Conservation (phyloP, 2,113 vertebrate species). For the Machaerirhynchus nigripectus region DNA sequence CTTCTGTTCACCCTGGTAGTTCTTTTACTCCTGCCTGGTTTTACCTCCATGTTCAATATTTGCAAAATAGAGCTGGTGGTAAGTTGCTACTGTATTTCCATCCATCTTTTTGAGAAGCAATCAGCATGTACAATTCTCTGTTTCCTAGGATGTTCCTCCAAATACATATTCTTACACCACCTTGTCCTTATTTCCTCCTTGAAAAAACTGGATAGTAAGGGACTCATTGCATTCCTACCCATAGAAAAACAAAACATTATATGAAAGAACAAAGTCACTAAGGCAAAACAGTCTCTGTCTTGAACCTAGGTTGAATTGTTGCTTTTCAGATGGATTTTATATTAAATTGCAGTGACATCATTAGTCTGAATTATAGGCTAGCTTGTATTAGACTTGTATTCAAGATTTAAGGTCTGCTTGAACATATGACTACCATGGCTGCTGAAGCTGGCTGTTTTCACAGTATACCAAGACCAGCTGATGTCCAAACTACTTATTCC, state of each 20-base stretch:
- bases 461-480: not conserved
- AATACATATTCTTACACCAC: fast-evolving
- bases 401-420: not conserved
- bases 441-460: not conserved
- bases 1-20: not conserved
- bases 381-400: not conserved
- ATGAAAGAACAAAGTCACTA: not conserved
- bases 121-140: not conserved
- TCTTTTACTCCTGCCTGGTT: not conserved
- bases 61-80: not conserved
- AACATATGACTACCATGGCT: not conserved
- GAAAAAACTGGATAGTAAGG: not conserved
- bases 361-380: not conserved
- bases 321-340: slow-evolving; percentile 31
- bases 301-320: not conserved
- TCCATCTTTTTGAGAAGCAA: not conserved
- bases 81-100: not conserved
- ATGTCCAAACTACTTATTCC: not conserved
- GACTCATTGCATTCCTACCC: not conserved
- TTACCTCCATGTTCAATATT: not conserved
- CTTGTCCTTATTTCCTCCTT: not conserved
- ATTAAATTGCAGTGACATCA: not conserved
- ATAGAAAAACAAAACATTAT: not conserved
- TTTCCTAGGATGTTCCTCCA: not conserved
- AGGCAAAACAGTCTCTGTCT: not conserved